Evolutionary conservation across 2,888 invertebrate genomes (phyloP), one percentile per base, ranked within the genome.

Genomic region (Hirudinaria manillensis): DNA sequence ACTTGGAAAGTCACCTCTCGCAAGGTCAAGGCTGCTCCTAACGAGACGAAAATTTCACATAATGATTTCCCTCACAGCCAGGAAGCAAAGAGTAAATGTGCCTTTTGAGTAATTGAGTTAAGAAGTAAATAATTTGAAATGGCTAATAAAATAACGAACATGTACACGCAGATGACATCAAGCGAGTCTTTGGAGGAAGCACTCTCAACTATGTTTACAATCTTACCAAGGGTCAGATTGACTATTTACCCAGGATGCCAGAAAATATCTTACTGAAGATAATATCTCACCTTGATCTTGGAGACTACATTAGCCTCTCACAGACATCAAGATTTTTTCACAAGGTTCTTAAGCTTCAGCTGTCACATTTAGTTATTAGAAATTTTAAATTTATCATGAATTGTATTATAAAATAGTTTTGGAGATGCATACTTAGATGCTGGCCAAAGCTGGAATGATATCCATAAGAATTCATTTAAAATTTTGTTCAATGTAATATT

Each of bases 1-100:
- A 73, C 73, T 19, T 73, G 73, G 73, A 65, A 73, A 34, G 61
- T 73, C 2, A 56, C 73, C 36, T 24, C 73, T 13, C 32, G 73
- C 24, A 56, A 36, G 29, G 65, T 73, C 6, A 73, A 65, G 24
- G 51, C 73, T 1, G 32, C 61, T 3, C 65, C 73, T 3, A 36
- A n/a, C 3, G 73, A 73, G 29, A 34, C 27, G 13, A 73, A 38
- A 38, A 38, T 65, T 24, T 21, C 24, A 19, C 73, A 61, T 24
- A n/a, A 73, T 10, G 38, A 73, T 24, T 73, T 61, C n/a, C 21
- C 56, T n/a, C 4, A 73, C 21, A 56, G 7, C 16, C 38, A 34
- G 34, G 34, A 65, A 29, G n/a, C 55, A n/a, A 27, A 73, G 65
- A 73, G 73, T 73, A 36, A 32, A 21, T 56, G 1, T 51, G 13